These are phyloP conservation scores for Rhadina sibilatrix DNA, from an alignment of 2,113 vertebrate genomes.

Conservation along the genomic window DNA sequence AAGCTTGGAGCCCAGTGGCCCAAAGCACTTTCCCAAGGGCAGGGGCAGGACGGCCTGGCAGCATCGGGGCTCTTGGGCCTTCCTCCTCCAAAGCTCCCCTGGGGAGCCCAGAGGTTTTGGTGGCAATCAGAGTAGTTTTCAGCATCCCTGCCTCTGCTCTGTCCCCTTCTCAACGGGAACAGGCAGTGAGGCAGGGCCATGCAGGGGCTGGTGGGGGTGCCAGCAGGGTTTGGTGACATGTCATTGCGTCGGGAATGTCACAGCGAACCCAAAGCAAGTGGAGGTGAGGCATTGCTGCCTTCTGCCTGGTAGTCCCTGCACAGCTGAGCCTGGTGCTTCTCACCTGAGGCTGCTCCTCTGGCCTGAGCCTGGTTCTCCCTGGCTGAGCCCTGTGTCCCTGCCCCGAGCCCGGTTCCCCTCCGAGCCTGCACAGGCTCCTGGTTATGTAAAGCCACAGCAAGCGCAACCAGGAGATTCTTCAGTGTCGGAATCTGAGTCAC, in stretches of 20 bases:
- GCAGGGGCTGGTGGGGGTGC: background rate
- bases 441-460: conserved; percentile 59
- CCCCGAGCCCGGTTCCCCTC: rapidly evolving
- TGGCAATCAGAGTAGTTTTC: background rate
- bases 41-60: background rate
- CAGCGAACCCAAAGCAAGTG: background rate
- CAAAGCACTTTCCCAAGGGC: background rate
- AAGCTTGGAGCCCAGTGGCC: background rate
- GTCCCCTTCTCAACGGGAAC: background rate
- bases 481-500: conserved; percentile 74
- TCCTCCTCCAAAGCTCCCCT: background rate
- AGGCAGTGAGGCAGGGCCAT: rapidly evolving
- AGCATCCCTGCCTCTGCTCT: background rate
- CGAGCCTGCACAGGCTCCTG: background rate
- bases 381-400: background rate
- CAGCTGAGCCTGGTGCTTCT: background rate
- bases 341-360: background rate
- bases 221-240: background rate
- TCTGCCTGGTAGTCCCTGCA: background rate
- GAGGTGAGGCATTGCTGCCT: background rate
- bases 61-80: rapidly evolving
- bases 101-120: background rate
- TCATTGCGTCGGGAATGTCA: background rate
- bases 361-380: background rate
- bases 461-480: conserved; percentile 52